Percentiles rank a stretch among this genome's conserved stretches.
phyloP scores from a whole-genome alignment of 2,797 vertebrate genomes.

The Chromobotia macracanthus region DNA sequence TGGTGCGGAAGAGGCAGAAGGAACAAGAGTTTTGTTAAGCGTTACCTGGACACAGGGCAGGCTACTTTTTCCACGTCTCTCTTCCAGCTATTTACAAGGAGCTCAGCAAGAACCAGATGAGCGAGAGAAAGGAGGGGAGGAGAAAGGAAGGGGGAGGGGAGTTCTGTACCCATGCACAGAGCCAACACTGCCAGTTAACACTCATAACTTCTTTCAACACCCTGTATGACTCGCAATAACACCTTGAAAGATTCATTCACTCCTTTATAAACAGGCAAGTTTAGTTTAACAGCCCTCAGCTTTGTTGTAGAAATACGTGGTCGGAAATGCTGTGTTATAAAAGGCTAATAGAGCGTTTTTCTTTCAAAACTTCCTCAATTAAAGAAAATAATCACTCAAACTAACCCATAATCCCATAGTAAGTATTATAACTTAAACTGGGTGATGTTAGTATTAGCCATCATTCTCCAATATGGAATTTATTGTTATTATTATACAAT shows the following conservation, averaged over 20 bases:
- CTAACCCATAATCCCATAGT: no score
- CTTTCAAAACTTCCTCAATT: no score
- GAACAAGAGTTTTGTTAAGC: constrained; percentile 20
- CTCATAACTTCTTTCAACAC: constrained; percentile 49
- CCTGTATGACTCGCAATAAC: constrained; percentile 39
- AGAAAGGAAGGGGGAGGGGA: constrained; percentile 52
- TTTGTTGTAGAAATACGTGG: background rate
- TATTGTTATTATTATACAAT: no score
- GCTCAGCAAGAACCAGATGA: constrained; percentile 35
- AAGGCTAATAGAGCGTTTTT: no score
- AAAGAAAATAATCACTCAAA: no score
- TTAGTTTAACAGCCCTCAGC: background rate
- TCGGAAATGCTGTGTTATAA: background rate
- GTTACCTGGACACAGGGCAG: constrained; percentile 59
- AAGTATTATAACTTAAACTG: no score
- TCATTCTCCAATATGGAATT: no score
- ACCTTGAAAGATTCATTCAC: constrained; percentile 57
- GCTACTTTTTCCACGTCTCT: constrained; percentile 48
- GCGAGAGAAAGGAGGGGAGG: constrained; percentile 35
- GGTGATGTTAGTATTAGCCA: no score
- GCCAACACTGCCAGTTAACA: constrained; percentile 59
- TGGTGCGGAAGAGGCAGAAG: background rate
- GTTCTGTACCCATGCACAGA: constrained; percentile 57
- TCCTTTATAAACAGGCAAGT: constrained; percentile 44
- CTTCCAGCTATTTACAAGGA: constrained; percentile 23